These are phyloP conservation scores for Lutjanus argentimaculatus DNA, from an alignment of 2,797 vertebrate species.

Conservation along the genomic window DNA sequence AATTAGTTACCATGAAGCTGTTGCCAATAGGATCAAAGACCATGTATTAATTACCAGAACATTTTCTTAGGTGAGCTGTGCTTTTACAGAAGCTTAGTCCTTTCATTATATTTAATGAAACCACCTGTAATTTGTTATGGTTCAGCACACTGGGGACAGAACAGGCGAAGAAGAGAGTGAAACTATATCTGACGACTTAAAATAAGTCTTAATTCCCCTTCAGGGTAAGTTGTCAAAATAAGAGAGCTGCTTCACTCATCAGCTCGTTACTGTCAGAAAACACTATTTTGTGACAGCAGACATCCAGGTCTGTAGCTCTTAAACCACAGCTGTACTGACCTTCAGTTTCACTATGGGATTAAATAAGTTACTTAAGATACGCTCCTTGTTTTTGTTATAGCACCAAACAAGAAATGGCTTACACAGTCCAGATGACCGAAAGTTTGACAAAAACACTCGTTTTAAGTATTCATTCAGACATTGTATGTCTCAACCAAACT, in stretches of 20 bases:
- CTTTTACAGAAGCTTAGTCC: slow-evolving; percentile 12
- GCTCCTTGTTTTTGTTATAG: neutral
- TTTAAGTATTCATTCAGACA: too few species aligned
- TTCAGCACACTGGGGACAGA: neutral
- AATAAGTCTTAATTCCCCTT: neutral
- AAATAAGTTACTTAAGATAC: neutral
- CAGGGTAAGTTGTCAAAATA: neutral
- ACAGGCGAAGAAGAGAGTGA: neutral
- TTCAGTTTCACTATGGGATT: neutral
- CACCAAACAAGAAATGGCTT: neutral
- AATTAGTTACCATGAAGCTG: slow-evolving; percentile 46
- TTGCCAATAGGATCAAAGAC: slow-evolving; percentile 14
- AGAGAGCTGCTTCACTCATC: neutral
- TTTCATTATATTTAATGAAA: slow-evolving; percentile 9
- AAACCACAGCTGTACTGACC: neutral
- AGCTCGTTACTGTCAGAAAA: neutral
- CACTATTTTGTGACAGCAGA: too few species aligned
- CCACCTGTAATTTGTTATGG: neutral
- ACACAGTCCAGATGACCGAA: neutral
- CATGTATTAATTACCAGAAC: slow-evolving; percentile 16
- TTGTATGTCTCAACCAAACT: too few species aligned
- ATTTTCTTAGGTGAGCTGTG: slow-evolving; percentile 10
- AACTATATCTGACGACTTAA: neutral
- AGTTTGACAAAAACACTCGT: too few species aligned
- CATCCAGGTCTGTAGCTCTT: neutral